These are phyloP conservation scores for Etheostoma spectabile DNA, from an alignment of 2,113 vertebrate species.

Conservation along the genomic window DNA sequence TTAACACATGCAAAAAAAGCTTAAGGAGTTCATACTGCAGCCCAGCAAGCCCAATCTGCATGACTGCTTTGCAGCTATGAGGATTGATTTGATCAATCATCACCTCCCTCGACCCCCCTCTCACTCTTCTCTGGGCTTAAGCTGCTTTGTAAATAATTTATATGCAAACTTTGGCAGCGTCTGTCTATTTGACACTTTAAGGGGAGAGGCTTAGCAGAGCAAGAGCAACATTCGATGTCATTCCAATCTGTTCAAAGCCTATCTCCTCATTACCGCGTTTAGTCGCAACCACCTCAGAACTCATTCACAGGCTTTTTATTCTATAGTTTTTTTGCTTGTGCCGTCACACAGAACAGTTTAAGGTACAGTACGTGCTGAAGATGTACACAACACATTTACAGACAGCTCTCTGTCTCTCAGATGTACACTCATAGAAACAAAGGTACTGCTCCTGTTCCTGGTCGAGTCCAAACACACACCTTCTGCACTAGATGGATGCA, in stretches of 20 bases:
- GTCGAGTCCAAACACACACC: background rate
- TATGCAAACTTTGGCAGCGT: slow-evolving; percentile 42
- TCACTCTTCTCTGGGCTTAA: slow-evolving; percentile 3
- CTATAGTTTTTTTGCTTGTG: background rate
- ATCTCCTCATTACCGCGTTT: slow-evolving; percentile 1
- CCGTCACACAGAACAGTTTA: background rate
- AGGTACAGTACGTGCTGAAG: background rate
- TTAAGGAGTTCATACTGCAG: slow-evolving; percentile 39
- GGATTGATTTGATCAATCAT: slow-evolving; percentile 57
- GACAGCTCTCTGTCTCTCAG: background rate
- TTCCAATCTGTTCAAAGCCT: slow-evolving; percentile 6
- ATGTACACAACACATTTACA: background rate
- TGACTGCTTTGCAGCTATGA: slow-evolving; percentile 33
- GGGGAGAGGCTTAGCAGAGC: slow-evolving; percentile 6
- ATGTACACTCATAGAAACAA: background rate
- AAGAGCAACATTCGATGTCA: slow-evolving; percentile 1
- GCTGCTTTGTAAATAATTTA: slow-evolving; percentile 53
- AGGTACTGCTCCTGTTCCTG: background rate
- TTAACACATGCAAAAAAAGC: slow-evolving; percentile 49
- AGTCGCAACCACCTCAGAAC: background rate
- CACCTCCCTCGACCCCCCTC: background rate
- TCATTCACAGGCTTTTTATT: background rate
- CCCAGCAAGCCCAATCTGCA: slow-evolving; percentile 31
- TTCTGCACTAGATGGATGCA: background rate
- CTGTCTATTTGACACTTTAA: slow-evolving; percentile 1